Percentiles rank a stretch among this genome's conserved stretches.
These are phyloP conservation scores for Atethmia centrago DNA, from an alignment of 2,888 invertebrate species.

Conservation along the genomic window DNA sequence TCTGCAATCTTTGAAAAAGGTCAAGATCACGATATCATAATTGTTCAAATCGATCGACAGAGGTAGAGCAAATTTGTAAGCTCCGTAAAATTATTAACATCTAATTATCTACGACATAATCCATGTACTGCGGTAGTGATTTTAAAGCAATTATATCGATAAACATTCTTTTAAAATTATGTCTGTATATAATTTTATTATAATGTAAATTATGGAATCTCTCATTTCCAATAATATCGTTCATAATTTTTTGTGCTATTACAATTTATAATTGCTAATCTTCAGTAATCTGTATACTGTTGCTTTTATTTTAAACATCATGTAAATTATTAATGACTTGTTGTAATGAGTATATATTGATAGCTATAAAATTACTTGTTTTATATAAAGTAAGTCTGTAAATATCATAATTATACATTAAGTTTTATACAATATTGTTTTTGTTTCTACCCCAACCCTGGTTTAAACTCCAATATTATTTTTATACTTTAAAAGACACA, in stretches of 20 bases:
- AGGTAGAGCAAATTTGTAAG: slow-evolving; percentile 25
- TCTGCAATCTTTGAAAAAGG: neutral
- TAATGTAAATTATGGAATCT: slow-evolving; percentile 89
- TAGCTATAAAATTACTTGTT: slow-evolving; percentile 90
- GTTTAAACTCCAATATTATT: slow-evolving; percentile 5
- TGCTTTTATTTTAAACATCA: slow-evolving; percentile 88
- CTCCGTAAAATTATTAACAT: slow-evolving; percentile 28
- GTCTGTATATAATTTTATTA: slow-evolving; percentile 86
- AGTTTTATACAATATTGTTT: slow-evolving; percentile 90
- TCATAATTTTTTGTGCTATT: slow-evolving; percentile 85
- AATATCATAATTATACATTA: slow-evolving; percentile 91
- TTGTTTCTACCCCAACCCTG: slow-evolving; percentile 79
- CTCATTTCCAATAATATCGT: slow-evolving; percentile 86
- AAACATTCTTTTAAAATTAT: slow-evolving; percentile 81
- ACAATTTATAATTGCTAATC: slow-evolving; percentile 83
- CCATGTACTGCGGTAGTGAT: slow-evolving; percentile 50
- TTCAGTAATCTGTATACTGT: slow-evolving; percentile 87
- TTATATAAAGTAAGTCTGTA: slow-evolving; percentile 90
- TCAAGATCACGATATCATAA: neutral
- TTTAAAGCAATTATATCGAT: slow-evolving; percentile 79
- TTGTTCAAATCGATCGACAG: neutral
- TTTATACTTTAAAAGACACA: neutral
- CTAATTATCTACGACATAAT: slow-evolving; percentile 37
- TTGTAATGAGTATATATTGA: slow-evolving; percentile 89
- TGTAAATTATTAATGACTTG: slow-evolving; percentile 90